Percentiles rank a stretch among this genome's conserved stretches.
Conservation (phyloP, 1,140 invertebrate species). For the Watersipora subatra region DNA sequence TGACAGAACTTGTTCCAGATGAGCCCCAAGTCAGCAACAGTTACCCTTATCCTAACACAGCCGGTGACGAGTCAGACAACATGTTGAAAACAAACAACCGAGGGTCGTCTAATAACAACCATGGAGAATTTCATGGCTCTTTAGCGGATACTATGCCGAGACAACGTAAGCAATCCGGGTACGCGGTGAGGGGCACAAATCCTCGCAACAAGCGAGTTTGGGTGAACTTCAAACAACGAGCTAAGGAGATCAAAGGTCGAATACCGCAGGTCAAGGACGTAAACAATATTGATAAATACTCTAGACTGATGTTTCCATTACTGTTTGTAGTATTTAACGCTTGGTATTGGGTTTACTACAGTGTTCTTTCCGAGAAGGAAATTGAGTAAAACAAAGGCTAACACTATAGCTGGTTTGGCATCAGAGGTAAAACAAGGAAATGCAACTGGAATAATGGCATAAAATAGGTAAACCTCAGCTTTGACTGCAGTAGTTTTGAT, state of each 20-base stretch:
- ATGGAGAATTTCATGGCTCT: neutral
- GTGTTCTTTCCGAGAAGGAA: constrained; percentile 13
- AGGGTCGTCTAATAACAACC: neutral
- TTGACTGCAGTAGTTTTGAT: too few relatives aligned
- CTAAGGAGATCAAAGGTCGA: constrained; percentile 26
- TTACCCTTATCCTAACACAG: neutral
- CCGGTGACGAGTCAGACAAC: neutral
- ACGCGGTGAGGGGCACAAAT: neutral
- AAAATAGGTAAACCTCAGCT: too few relatives aligned
- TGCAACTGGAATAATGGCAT: too few relatives aligned
- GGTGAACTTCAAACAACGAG: constrained; percentile 26
- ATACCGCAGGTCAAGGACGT: constrained; percentile 91
- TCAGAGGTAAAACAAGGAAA: too few relatives aligned
- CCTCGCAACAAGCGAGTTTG: constrained; percentile 18
- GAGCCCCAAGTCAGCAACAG: neutral
- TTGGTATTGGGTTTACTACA: constrained; percentile 85
- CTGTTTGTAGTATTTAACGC: constrained; percentile 86
- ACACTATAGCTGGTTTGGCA: too few relatives aligned
- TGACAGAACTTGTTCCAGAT: neutral
- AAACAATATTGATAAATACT: constrained; percentile 92
- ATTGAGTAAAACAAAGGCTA: too few relatives aligned
- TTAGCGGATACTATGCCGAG: neutral
- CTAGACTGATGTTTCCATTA: constrained; percentile 79
- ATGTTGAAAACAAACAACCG: neutral
- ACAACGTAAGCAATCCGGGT: neutral